phyloP scores from a whole-genome alignment of 2,797 vertebrate genomes.

The Lagocephalus sceleratus region DNA sequence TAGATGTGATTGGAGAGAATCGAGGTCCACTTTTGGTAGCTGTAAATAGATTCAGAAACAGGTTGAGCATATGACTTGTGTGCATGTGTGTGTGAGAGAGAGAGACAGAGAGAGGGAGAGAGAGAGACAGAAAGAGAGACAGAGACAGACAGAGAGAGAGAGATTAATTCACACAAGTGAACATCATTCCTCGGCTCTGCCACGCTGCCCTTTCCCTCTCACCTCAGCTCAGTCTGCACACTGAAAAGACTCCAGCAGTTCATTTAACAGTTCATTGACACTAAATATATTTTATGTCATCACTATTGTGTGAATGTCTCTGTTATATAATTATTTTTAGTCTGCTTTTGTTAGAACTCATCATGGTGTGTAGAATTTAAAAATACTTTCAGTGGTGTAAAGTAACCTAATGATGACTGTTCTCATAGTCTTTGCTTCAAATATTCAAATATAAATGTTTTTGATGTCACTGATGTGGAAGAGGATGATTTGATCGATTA shows the following conservation, averaged over 20 bases:
- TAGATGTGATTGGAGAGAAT: conserved; percentile 69
- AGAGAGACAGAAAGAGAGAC: conserved; percentile 8
- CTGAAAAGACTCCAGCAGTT: conserved; percentile 7
- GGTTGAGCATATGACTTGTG: conserved; percentile 39
- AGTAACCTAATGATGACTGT: too few species aligned
- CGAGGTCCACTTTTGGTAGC: conserved; percentile 57
- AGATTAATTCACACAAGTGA: conserved; percentile 35
- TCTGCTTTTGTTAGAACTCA: too few species aligned
- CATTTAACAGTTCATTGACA: conserved; percentile 8
- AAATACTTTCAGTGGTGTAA: too few species aligned
- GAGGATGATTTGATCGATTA: too few species aligned
- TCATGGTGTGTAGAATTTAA: too few species aligned
- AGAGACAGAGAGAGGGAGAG: conserved; percentile 12
- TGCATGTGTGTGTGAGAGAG: conserved; percentile 13
- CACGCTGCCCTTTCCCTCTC: not conserved
- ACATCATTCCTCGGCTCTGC: conserved; percentile 25
- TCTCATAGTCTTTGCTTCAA: too few species aligned
- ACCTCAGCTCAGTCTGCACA: not conserved
- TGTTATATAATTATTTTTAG: too few species aligned
- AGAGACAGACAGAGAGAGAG: conserved; percentile 13
- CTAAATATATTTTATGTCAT: not conserved
- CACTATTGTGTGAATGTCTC: not conserved
- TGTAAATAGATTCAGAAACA: conserved; percentile 55
- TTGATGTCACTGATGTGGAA: too few species aligned
- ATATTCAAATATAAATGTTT: too few species aligned